Conservation (phyloP, 1,140 invertebrate genomes). For the Adoxophyes honmai region DNA sequence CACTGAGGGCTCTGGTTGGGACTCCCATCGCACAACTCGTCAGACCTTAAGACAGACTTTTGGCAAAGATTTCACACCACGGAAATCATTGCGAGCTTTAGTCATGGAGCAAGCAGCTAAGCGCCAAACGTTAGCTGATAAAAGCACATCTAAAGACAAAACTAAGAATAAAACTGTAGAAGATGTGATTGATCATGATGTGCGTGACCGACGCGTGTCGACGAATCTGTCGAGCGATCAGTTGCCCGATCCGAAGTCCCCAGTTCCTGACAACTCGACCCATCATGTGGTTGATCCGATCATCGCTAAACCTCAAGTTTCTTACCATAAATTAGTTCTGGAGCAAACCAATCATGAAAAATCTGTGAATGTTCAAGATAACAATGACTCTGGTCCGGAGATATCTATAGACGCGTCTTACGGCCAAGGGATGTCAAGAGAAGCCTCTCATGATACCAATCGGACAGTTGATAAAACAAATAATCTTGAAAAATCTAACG, state of each 20-base stretch:
- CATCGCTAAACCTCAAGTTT: background rate
- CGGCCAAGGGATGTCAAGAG: background rate
- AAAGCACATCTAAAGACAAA: background rate
- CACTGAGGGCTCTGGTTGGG: constrained; percentile 56
- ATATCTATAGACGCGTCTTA: constrained; percentile 9
- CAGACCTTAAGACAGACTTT: constrained; percentile 60
- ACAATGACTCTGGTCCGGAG: background rate
- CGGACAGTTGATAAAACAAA: background rate
- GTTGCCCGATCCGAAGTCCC: background rate
- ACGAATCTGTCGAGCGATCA: background rate
- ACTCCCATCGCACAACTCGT: constrained; percentile 62
- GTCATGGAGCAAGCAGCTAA: constrained; percentile 66
- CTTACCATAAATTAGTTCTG: background rate
- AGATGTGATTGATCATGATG: background rate
- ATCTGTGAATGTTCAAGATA: background rate
- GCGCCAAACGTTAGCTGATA: constrained; percentile 26
- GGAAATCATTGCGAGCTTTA: constrained; percentile 55
- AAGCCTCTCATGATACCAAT: background rate
- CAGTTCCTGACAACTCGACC: background rate
- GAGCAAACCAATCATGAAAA: background rate
- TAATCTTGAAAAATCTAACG: too few relatives aligned
- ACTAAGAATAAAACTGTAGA: background rate
- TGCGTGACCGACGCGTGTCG: background rate
- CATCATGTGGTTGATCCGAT: background rate
- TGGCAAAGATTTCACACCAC: constrained; percentile 57